phyloP scores from a whole-genome alignment of 2,888 invertebrate genomes.

The Luperina testacea region DNA sequence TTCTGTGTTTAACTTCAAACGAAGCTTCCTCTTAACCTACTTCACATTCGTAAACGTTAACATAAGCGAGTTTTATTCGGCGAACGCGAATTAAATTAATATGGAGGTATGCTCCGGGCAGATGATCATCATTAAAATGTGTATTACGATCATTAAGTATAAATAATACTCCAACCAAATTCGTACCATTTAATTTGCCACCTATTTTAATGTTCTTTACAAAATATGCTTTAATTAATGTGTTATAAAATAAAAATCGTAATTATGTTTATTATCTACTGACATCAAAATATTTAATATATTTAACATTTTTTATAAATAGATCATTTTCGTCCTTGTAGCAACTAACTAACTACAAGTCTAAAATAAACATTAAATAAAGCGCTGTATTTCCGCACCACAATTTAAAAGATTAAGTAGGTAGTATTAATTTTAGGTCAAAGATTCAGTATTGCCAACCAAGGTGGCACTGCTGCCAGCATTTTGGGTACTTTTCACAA shows the following conservation, averaged over 20 bases:
- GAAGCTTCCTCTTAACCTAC: conserved; percentile 18
- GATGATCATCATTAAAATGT: conserved; percentile 73
- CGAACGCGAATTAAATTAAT: conserved; percentile 66
- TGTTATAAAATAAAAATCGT: neutral
- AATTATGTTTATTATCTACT: neutral
- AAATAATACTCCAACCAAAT: conserved; percentile 56
- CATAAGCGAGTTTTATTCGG: conserved; percentile 48
- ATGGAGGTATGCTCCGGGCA: conserved; percentile 69
- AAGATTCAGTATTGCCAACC: neutral
- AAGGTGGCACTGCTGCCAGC: neutral
- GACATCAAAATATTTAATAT: neutral
- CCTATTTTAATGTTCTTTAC: conserved; percentile 39
- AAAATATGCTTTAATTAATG: conserved; percentile 9
- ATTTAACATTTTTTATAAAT: neutral
- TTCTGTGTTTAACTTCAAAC: neutral
- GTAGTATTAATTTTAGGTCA: neutral
- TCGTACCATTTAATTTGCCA: conserved; percentile 31
- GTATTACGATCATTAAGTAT: conserved; percentile 71
- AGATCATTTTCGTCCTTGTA: neutral
- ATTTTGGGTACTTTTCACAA: neutral
- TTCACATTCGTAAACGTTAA: conserved; percentile 43
- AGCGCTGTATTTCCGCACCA: neutral
- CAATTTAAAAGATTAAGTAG: too few relatives aligned
- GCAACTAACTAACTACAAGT: too few relatives aligned
- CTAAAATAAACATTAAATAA: too few relatives aligned